phyloP scores from a whole-genome alignment of 1,140 invertebrate species.

The Lerema accius region DNA sequence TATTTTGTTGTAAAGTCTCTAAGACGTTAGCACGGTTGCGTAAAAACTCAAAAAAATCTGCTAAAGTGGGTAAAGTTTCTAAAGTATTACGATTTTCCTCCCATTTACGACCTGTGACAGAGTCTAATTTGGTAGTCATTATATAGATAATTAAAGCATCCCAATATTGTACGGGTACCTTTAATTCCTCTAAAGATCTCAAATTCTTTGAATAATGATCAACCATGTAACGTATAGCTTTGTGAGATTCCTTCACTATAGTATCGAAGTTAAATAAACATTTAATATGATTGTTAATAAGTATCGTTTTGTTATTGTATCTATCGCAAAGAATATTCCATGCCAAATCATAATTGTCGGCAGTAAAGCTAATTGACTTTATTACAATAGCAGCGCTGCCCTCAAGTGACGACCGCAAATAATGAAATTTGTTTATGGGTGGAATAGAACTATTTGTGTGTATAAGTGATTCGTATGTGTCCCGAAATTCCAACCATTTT shows the following conservation, averaged over 20 bases:
- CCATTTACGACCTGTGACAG: not conserved
- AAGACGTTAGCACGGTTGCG: not conserved
- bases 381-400: conserved; percentile 9
- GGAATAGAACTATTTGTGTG: conserved; percentile 7
- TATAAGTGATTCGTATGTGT: conserved; percentile 13
- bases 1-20: too few species aligned
- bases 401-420: conserved; percentile 8
- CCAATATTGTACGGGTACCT: conserved; percentile 26
- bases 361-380: conserved; percentile 12
- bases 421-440: conserved; percentile 17
- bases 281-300: conserved; percentile 13
- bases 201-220: conserved; percentile 13
- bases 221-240: conserved; percentile 4
- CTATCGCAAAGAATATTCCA: conserved; percentile 9
- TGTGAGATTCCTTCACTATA: not conserved
- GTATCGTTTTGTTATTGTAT: conserved; percentile 3
- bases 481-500: conserved; percentile 5
- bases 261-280: not conserved
- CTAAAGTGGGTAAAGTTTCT: not conserved
- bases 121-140: conserved; percentile 4
- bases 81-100: conserved; percentile 5
- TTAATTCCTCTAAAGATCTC: conserved; percentile 5
- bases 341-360: not conserved
- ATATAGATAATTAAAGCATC: conserved; percentile 21
- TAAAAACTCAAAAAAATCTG: not conserved